Conservation (phyloP, 2,888 invertebrate species). For the Tipula vernalis region DNA sequence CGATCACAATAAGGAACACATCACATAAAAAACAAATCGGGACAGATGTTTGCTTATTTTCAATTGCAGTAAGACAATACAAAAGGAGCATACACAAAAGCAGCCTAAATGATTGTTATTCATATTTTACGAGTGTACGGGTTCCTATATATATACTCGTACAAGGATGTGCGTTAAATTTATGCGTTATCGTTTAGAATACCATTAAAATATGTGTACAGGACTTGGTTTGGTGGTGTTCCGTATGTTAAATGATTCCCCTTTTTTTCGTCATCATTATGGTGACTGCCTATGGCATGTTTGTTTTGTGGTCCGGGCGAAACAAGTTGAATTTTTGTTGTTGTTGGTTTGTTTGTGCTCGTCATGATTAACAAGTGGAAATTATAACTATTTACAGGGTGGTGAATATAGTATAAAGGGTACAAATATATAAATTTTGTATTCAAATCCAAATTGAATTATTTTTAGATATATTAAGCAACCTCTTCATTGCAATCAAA, state of each 20-base stretch:
- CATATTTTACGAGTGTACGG: not conserved
- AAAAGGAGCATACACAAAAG: not conserved
- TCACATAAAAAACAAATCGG: not conserved
- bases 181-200: too few relatives aligned
- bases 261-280: not conserved
- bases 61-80: not conserved
- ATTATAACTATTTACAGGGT: not conserved
- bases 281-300: not conserved
- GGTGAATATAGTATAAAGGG: not conserved
- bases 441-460: not conserved
- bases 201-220: too few relatives aligned
- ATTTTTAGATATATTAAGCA: not conserved
- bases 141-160: not conserved
- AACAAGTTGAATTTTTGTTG: not conserved
- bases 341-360: not conserved
- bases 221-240: not conserved
- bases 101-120: not conserved
- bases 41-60: not conserved
- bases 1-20: not conserved
- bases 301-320: not conserved
- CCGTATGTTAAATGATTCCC: not conserved
- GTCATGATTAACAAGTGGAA: not conserved
- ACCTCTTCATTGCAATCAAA: not conserved
- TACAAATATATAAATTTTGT: too few relatives aligned
- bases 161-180: too few relatives aligned